Base-by-base conservation (phyloP, 2,888 invertebrate species). In the Amiota minor region DNA sequence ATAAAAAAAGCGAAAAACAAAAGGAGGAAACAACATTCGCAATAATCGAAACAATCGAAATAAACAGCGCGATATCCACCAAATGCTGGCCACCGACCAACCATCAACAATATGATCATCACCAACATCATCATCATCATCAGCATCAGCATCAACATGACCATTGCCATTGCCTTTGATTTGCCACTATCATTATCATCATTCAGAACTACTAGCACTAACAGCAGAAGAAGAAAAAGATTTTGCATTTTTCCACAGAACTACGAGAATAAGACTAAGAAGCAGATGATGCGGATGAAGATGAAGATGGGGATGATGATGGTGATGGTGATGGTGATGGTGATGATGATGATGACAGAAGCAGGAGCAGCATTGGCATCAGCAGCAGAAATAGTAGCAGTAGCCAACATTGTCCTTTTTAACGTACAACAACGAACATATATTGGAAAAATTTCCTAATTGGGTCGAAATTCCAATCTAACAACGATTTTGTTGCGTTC, bases 401-500 rank as follows among this genome's bases (percentile, higher is more conserved):
- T 46, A 56, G 14, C 10, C 46, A 59, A 59, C 70, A 59, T 59
- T 12, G 53, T 46, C 67, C 73, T 72, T 77, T 35, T 35, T 35
- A 35, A 35, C 35, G 35, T 35, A 35, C 35, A 35, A 35, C 35
- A 35, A 35, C 35, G 74, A 78, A 74, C 71, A 64, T 72, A 69
- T 75, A 76, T 72, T 79, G 75, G 35, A 85, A 74, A 80, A 83
- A 82, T 87, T 76, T 85, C 87, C 86, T 86, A 86, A 86, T 86
- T 86, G 86, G 86, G 87, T 85, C 84, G 83, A 87, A 86, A 86
- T 86, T 86, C 86, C 86, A 86, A 80, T 87, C 87, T 87, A 86
- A 86, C 86, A 87, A 79, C 82, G 82, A 84, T 79, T 83, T 79
- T 67, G 46, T 72, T 74, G 74, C 35, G 35, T 35, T 35, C 35